A percentile compares a stretch with the other conserved stretches of the same genome.
Conservation (phyloP, 2,797 vertebrate genomes). For the Sarcophilus harrisii region DNA sequence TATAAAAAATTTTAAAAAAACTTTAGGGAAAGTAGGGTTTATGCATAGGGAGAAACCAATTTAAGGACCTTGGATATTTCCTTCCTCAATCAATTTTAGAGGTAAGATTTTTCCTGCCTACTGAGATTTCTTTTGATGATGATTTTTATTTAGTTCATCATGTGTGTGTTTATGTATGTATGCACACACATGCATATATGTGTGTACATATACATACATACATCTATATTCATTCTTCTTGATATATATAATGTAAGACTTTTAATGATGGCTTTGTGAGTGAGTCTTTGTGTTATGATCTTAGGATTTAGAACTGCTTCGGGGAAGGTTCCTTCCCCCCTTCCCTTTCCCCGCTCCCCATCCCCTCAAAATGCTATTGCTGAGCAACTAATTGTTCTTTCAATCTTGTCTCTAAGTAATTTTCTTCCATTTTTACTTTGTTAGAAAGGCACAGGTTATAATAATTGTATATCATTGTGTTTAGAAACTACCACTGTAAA, state of each 20-base stretch:
- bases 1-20: constrained; percentile 19
- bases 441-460: not conserved
- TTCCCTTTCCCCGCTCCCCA: no score
- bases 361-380: constrained; percentile 16
- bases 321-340: not conserved
- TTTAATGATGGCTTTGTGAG: constrained; percentile 31
- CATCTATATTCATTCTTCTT: constrained; percentile 45
- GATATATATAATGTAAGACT: constrained; percentile 4
- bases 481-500: not conserved
- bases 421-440: constrained; percentile 51
- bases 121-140: constrained; percentile 24
- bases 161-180: no score
- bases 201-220: not conserved
- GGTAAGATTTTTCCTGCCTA: constrained; percentile 17
- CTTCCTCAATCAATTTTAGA: not conserved
- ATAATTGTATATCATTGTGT: constrained; percentile 29
- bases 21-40: constrained; percentile 15
- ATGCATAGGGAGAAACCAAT: not conserved
- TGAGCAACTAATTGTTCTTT: constrained; percentile 44
- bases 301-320: not conserved
- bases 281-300: not conserved
- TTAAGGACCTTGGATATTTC: not conserved
- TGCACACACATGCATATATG: no score
- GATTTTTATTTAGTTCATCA: constrained; percentile 22
- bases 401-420: constrained; percentile 21